Evolutionary conservation across 2,888 invertebrate genomes (phyloP).

Genomic region (Bellardia bayeri): DNA sequence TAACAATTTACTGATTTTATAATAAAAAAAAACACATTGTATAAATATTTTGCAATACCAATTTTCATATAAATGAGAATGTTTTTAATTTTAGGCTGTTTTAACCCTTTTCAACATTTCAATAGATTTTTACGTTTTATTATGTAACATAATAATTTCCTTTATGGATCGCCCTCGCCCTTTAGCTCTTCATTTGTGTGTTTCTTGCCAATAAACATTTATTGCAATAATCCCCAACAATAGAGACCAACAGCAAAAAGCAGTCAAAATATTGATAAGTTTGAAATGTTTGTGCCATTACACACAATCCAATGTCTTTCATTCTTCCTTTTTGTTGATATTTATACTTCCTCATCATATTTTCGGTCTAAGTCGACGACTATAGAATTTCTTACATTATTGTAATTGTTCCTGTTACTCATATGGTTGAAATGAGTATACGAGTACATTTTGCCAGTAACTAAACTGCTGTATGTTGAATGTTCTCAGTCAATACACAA

Average conservation of each 20-base stretch:
- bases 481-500: conserved; percentile 30
- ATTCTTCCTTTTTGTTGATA: conserved; percentile 48
- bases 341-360: conserved; percentile 51
- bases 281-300: conserved; percentile 75
- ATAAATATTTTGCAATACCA: neutral
- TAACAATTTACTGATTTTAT: neutral
- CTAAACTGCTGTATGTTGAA: conserved; percentile 45
- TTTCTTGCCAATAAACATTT: conserved; percentile 64
- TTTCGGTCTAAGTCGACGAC: conserved; percentile 40
- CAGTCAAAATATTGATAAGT: conserved; percentile 82
- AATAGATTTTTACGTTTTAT: conserved; percentile 32
- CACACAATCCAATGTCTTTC: conserved; percentile 56
- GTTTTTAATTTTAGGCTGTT: conserved; percentile 2
- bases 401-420: conserved; percentile 74
- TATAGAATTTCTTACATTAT: conserved; percentile 48
- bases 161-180: conserved; percentile 58
- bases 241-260: conserved; percentile 70
- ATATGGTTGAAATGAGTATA: conserved; percentile 35
- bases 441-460: neutral
- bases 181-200: conserved; percentile 19
- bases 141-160: conserved; percentile 68
- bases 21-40: neutral
- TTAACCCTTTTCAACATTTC: conserved; percentile 62
- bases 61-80: neutral
- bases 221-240: conserved; percentile 66